phyloP scores from a whole-genome alignment of 2,888 invertebrate species.

The Eulithis testata region DNA sequence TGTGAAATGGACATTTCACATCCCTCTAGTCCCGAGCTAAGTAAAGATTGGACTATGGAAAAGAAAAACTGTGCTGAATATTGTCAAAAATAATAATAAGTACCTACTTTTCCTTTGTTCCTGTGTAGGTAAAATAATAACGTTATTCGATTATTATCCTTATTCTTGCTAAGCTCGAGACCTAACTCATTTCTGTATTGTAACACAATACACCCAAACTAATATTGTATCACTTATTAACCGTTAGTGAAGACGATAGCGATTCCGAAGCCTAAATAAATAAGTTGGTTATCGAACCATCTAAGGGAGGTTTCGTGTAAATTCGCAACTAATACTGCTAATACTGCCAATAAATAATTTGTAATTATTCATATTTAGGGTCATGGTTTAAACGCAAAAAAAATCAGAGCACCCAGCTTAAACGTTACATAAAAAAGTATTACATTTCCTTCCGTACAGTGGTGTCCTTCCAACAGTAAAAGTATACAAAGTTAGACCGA shows the following conservation, averaged over 20 bases:
- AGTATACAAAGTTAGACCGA: too few species aligned
- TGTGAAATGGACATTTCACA: too few species aligned
- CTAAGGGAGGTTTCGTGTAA: constrained; percentile 44
- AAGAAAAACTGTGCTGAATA: not conserved
- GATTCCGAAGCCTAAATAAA: constrained; percentile 37
- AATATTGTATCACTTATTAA: constrained; percentile 21
- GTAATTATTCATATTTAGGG: not conserved
- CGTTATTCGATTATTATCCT: not conserved
- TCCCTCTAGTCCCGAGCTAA: too few species aligned
- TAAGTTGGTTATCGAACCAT: constrained; percentile 39
- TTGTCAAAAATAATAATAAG: not conserved
- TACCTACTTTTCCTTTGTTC: not conserved
- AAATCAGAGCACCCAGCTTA: too few species aligned
- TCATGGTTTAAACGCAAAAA: too few species aligned
- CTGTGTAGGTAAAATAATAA: not conserved
- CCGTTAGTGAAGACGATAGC: not conserved
- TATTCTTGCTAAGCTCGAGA: not conserved
- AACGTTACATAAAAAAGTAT: too few species aligned
- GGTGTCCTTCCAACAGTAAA: too few species aligned
- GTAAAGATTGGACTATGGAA: too few species aligned
- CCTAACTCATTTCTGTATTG: constrained; percentile 11
- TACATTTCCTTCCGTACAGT: too few species aligned
- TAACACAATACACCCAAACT: not conserved
- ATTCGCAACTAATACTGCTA: constrained; percentile 24
- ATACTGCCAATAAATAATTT: constrained; percentile 12